Base-by-base conservation (phyloP, 2,797 vertebrate genomes). In the Labeo calbasu region DNA sequence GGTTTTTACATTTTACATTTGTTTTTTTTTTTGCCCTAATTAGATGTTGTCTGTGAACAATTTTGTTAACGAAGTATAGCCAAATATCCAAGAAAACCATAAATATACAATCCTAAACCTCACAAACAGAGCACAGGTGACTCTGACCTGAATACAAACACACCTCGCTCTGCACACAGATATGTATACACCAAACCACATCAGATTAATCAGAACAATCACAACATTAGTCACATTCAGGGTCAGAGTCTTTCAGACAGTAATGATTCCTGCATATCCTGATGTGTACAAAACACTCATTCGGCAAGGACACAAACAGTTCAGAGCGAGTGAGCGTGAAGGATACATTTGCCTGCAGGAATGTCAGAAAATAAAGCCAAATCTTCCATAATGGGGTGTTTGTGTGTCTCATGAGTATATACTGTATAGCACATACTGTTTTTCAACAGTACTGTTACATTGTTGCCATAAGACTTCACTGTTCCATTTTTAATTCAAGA, bases 161-260 rank as follows among this genome's bases (percentile, higher is more conserved):
- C 28, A 11, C 66, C 50, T 69, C 36, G 28, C 51, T 59, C 46
- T 46, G 51, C 15, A 68, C 63, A 79, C 63, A 68, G 71, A 12
- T 5, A 25, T 36, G 23, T 9, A 66, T 28, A 13, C 46, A 65
- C 40, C 40, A 43, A 14, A 36, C 3, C 21, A 23, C 48, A 79
- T 40, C 19, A 71, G 68, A 71, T 68, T 80, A 40, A 68, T 68
- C 66, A 48, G 53, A 71, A 81, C 51, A 61, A 81, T 46, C n/a
- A 13, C 15, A 36, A 46, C n/a, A 21, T 61, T 48, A 71, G 17
- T 61, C 36, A 59, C 2, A 19, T 43, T 46, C 79, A 71, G 66
- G 51, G 68, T 25, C 79, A 81, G 65, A 80, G 32, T 2, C 66
- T 69, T 79, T 43, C 32, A 43, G 21, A 68, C 48, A 53, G 28